Evolutionary conservation across 2,888 invertebrate species (phyloP).

Genomic region (Brenthis hecate): DNA sequence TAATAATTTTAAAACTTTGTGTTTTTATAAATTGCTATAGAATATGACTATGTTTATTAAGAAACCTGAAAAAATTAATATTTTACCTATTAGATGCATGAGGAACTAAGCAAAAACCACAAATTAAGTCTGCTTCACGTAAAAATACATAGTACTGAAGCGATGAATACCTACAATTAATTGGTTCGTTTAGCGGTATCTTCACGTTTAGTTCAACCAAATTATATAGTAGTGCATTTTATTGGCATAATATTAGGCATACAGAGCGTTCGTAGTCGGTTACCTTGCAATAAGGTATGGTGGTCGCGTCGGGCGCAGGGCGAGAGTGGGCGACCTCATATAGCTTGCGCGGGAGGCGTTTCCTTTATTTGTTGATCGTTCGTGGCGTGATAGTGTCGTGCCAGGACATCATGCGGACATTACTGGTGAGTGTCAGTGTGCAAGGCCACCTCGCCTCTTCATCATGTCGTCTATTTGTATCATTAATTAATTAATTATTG

Average conservation of each 20-base stretch:
- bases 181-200: constrained; percentile 73
- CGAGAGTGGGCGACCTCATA: constrained; percentile 81
- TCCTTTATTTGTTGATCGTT: constrained; percentile 80
- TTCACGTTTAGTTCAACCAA: constrained; percentile 60
- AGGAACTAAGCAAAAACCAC: background rate
- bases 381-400: constrained; percentile 75
- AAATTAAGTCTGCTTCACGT: too few relatives aligned
- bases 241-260: constrained; percentile 45
- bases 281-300: constrained; percentile 79
- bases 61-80: too few relatives aligned
- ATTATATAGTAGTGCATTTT: constrained; percentile 63
- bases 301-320: constrained; percentile 72
- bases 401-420: constrained; percentile 74
- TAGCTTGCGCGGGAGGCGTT: constrained; percentile 73
- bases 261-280: constrained; percentile 66
- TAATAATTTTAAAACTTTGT: too few relatives aligned
- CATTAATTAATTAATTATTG: background rate
- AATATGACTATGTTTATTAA: too few relatives aligned
- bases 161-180: constrained; percentile 51
- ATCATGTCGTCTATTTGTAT: constrained; percentile 40
- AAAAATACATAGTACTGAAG: constrained; percentile 31
- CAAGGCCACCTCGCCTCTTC: constrained; percentile 52
- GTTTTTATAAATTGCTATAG: too few relatives aligned
- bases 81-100: too few relatives aligned
- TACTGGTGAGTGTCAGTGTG: constrained; percentile 70